Evolutionary conservation across 1,140 invertebrate species (phyloP), one percentile per base, ranked within the genome.

Genomic region (Drosophila mayri): DNA sequence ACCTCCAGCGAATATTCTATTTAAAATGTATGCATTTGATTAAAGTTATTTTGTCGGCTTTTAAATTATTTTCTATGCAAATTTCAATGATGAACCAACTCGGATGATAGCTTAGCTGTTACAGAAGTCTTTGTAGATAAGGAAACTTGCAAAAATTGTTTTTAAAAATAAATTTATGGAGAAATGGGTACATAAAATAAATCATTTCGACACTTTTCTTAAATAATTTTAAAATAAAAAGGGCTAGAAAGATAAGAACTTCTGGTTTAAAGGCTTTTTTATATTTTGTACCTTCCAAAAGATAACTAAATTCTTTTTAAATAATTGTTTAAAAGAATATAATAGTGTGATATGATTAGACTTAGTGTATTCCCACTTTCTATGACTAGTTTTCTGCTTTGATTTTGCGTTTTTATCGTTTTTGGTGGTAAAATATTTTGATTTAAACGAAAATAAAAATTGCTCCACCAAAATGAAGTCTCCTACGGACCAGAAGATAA

Each of bases 21-120:
- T 66, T 41, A 35, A 67, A 67, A 66, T 68, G 62, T 43, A 68
- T 68, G 61, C 66, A 66, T 66, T 68, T 68, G 62, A 68, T 68
- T 68, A 68, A 67, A 68, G 62, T 66, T 43, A 41, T 41, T 66
- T 68, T 32, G 37, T 66, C 32, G 32, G 20, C 5, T 46, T 66
- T 66, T 66, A 16, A 43, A 65, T 67, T 67, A 65, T 67, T 65
- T 67, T 65, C 60, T 35, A 68, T 66, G 63, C 61, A 65, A 65
- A 68, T 65, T 32, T 50, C n/a, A 16, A 3, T 25, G 16, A 28
- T 67, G 35, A 22, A 41, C 11, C 20, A 12, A 28, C 20, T 8
- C 2, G 1, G 0, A 61, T 43, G 57, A 44, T 65, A 10, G 20
- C 14, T 37, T 16, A 14, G 43, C 22, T 65, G 32, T 35, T 14